Conservation (phyloP, 2,113 vertebrate species). For the Orientallactaga bullata region DNA sequence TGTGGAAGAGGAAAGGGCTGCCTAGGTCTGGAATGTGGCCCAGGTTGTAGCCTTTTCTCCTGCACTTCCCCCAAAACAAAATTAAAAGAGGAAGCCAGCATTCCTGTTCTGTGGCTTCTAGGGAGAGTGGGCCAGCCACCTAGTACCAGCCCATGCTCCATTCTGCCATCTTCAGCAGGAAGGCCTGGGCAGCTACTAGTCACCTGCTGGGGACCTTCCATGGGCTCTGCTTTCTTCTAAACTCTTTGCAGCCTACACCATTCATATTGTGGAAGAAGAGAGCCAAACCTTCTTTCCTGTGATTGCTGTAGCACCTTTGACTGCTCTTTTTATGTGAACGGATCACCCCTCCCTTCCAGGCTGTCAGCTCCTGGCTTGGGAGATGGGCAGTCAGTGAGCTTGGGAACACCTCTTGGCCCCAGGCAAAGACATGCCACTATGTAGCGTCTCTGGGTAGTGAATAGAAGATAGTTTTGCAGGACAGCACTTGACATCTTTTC, state of each 20-base stretch:
- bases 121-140: background rate
- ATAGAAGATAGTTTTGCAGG: background rate
- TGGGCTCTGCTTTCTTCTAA: background rate
- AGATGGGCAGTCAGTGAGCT: background rate
- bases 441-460: background rate
- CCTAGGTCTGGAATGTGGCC: conserved; percentile 53
- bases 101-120: background rate
- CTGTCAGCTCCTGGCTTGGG: background rate
- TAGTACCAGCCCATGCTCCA: background rate
- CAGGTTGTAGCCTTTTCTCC: background rate
- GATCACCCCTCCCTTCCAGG: background rate
- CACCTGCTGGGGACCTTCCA: background rate
- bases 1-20: conserved; percentile 31
- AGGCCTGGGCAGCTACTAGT: background rate
- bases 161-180: too few relatives aligned
- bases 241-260: background rate
- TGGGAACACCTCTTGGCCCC: background rate
- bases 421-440: background rate
- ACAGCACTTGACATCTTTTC: background rate
- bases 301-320: background rate
- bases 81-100: background rate
- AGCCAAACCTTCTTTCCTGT: background rate
- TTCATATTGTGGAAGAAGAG: background rate
- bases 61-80: conserved; percentile 15
- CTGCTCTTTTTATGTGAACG: background rate